Base-by-base conservation (phyloP, 2,797 vertebrate species). In the Apogon hyalosoma region DNA sequence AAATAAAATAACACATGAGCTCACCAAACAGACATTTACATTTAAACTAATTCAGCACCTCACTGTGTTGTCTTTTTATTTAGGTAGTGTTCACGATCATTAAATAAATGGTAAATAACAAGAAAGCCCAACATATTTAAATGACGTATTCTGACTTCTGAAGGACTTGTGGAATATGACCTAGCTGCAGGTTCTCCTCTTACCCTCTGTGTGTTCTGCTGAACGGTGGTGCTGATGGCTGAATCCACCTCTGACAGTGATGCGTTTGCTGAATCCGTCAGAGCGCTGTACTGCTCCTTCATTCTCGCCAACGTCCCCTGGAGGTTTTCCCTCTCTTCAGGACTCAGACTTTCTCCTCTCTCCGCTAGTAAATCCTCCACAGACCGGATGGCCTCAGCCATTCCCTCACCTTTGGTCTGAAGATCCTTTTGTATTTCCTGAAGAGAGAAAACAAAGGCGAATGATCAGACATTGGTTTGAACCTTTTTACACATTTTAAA, bases 201-300 rank as follows among this genome's bases (percentile, higher is more conserved):
- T 83, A 98, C 98, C 95, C 96, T 95, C 58, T 98, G 96, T 0
- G 96, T 97, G 90, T 99, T 95, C 75, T 98, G 96, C 65, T 96
- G 95, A 8, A 97, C 87, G 0, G 96, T 96, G 42, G 95, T 92
- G 52, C 68, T 94, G 82, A 99, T 95, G 4, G 95, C 92, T 0
- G 83, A 87, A 82, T 97, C 94, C 67, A 99, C 76, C 68, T 97
- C 93, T 11, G 92, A 93, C 84, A 97, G 91, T 0, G 95, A 94
- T 0, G 90, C 55, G 51, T 92, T 90, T 0, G 94, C 87, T 7
- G 92, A 91, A 43, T 96, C 93, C 18, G 93, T 95, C 71, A 99
- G 88, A 36, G 87, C 78, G 16, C 40, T 79, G 83, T 97, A 96
- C 75, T 96, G 96, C 79, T 96, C 93, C 86, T 96, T 97, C 79